Conservation (phyloP, 2,797 vertebrate genomes). For the Pelochelys cantorii region DNA sequence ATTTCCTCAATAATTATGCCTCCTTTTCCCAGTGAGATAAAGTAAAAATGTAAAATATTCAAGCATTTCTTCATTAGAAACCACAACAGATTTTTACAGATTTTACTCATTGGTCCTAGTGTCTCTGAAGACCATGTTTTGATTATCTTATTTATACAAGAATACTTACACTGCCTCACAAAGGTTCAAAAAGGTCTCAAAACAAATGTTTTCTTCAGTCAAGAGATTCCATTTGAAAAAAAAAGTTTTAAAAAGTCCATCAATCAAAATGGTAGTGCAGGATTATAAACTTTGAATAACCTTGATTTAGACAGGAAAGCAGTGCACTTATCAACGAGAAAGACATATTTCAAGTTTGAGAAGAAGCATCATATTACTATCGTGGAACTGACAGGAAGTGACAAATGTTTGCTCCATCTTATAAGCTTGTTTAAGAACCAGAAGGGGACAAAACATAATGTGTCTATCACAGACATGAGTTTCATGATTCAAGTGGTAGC, state of each 20-base stretch:
- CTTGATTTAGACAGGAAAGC: slow-evolving; percentile 52
- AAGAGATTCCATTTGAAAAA: neutral
- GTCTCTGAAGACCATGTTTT: slow-evolving; percentile 14
- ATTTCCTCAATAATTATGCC: neutral
- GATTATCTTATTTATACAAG: neutral
- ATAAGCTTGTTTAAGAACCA: slow-evolving; percentile 57
- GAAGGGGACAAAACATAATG: slow-evolving; percentile 39
- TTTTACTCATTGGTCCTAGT: fast-evolving
- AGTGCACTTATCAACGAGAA: neutral
- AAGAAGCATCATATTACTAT: slow-evolving; percentile 39
- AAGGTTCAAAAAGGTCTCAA: slow-evolving; percentile 17
- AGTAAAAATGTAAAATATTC: neutral
- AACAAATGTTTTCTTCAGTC: slow-evolving; percentile 29
- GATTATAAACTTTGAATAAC: slow-evolving; percentile 52
- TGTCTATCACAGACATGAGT: slow-evolving; percentile 45
- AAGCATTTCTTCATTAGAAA: neutral
- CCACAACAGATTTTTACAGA: neutral
- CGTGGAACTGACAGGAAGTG: slow-evolving; percentile 59
- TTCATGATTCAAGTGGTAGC: slow-evolving; percentile 44
- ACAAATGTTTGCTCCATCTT: slow-evolving; percentile 64
- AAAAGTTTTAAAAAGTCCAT: slow-evolving; percentile 17
- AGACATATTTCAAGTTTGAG: slow-evolving; percentile 39
- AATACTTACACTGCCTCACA: neutral
- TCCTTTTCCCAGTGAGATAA: neutral
- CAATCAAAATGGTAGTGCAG: slow-evolving; percentile 43